Percentiles rank a stretch among this genome's conserved stretches.
phyloP scores from a whole-genome alignment of 23 tunicate genomes.

The Phallusia fumigata region DNA sequence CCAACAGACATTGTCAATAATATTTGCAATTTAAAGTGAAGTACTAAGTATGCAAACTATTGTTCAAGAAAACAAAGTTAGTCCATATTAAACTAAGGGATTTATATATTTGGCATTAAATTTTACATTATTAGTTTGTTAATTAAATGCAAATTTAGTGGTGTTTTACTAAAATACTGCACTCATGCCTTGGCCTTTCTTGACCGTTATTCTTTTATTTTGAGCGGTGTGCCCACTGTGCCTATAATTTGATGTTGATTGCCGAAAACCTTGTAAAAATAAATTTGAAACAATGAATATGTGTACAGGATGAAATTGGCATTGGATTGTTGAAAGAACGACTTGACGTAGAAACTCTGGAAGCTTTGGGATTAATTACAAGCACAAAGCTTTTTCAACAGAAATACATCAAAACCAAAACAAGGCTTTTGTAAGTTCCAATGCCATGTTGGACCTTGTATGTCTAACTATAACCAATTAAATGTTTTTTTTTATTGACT shows the following conservation, averaged over 20 bases:
- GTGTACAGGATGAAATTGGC: slow-evolving; percentile 53
- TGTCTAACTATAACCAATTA: no score
- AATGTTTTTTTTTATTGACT: no score
- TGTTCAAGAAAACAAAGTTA: no score
- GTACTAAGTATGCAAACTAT: no score
- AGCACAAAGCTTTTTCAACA: slow-evolving; percentile 92
- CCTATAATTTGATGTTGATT: not conserved
- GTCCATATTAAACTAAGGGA: no score
- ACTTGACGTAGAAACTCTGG: slow-evolving; percentile 94
- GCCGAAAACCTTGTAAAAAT: not conserved
- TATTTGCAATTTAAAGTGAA: no score
- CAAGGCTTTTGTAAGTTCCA: slow-evolving; percentile 79
- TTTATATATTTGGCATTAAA: no score
- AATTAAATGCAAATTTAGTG: not conserved
- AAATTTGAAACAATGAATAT: not conserved
- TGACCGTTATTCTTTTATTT: no score
- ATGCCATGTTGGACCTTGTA: not conserved
- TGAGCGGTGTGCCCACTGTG: not conserved
- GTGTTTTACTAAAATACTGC: not conserved
- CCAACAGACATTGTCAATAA: no score
- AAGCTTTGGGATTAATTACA: slow-evolving; percentile 60
- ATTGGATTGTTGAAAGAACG: slow-evolving; percentile 80
- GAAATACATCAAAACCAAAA: slow-evolving; percentile 99
- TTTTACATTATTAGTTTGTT: no score
- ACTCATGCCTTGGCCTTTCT: no score